Evolutionary conservation across 2,797 vertebrate species (phyloP), one percentile per base, ranked within the genome.

Genomic region (Valencia hispanica): DNA sequence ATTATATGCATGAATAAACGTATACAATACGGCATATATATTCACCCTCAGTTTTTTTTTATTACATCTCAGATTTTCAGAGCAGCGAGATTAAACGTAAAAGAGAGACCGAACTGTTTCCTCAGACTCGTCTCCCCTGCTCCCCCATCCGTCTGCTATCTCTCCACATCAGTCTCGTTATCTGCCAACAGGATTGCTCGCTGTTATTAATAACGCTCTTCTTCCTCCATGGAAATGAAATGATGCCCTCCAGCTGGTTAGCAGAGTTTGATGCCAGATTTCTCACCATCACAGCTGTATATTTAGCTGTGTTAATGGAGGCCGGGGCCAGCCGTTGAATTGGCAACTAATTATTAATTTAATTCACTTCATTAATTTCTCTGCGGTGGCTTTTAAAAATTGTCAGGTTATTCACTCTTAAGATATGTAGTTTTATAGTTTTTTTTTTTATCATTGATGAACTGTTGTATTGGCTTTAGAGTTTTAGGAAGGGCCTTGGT

Each of bases 201-300:
- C 71, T 77, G 79, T 75, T 87, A 84, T 89, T 89, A 93, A 93
- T 86, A 86, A 83, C 81, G 47, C 74, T 82, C 51, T 70, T 86
- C 73, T 81, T 79, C 65, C 81, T 87, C 70, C 69, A 75, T 85
- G 86, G 77, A 91, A 89, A 88, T 89, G 27, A 91, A 90, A 88
- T 73, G 78, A 83, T 57, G 77, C 77, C 82, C 78, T 88, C 81
- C 84, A 86, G 89, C 89, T 90, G 86, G 80, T 89, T 84, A 80
- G 80, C 75, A 45, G 70, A 81, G 78, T 91, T 86, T 84, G 82
- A 84, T 79, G 80, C 86, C 86, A 85, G 86, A 87, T 87, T 90
- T 89, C 79, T 87, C 84, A 68, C 74, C 4, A 25, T 78, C 84
- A 78, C 89, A 81, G 80, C 87, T 91, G 88, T 79, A 86, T 74